These are phyloP conservation scores for Omphaloscelis lunosa DNA, from an alignment of 2,888 invertebrate species.

Conservation along the genomic window DNA sequence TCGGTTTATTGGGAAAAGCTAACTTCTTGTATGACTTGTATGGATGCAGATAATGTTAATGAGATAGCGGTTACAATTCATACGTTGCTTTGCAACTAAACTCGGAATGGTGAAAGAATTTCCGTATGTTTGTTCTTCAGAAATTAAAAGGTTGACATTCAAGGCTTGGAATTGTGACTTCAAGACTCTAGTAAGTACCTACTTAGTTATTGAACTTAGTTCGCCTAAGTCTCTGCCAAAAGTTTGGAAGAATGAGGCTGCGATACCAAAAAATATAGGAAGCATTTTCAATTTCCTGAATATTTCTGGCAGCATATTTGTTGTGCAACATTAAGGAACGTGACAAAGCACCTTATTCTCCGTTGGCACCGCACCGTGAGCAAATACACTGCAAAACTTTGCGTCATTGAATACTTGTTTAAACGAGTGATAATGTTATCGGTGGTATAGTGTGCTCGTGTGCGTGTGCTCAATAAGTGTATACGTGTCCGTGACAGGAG, in stretches of 20 bases:
- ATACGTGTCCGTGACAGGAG: slow-evolving; percentile 64
- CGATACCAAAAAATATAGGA: neutral
- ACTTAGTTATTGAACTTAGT: neutral
- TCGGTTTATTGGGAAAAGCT: neutral
- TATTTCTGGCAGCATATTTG: slow-evolving; percentile 1
- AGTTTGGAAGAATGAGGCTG: neutral
- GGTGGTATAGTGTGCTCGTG: slow-evolving; percentile 57
- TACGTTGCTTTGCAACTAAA: neutral
- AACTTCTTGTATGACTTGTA: neutral
- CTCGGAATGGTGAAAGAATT: neutral
- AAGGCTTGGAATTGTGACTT: neutral
- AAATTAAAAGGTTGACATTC: neutral
- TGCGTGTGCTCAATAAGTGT: slow-evolving; percentile 63
- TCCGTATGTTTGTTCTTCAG: neutral
- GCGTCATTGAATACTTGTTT: slow-evolving; percentile 79
- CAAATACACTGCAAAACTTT: slow-evolving; percentile 73
- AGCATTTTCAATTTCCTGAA: slow-evolving; percentile 2
- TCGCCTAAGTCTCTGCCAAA: neutral
- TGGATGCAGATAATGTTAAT: neutral
- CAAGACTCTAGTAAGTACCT: neutral
- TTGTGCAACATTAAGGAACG: slow-evolving; percentile 44
- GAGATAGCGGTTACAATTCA: neutral
- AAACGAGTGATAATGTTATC: slow-evolving; percentile 80
- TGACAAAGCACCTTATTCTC: slow-evolving; percentile 63
- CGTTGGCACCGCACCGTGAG: slow-evolving; percentile 48